phyloP scores from a whole-genome alignment of 2,888 invertebrate genomes.

The Trachelus stipa region DNA sequence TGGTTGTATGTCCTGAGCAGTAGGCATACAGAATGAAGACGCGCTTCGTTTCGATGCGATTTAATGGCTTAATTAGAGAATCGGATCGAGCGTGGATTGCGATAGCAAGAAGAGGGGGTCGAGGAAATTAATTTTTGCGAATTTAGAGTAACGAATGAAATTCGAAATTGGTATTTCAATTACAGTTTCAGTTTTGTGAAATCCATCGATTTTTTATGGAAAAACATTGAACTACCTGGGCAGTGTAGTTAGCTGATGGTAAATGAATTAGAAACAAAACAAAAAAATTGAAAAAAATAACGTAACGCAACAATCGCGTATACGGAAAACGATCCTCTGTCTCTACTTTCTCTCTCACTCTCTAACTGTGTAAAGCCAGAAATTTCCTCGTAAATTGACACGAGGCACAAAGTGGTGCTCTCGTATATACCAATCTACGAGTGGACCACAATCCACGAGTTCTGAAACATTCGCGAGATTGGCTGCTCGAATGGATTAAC shows the following conservation, averaged over 20 bases:
- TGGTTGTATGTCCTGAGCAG: neutral
- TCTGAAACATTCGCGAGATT: neutral
- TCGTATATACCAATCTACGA: constrained; percentile 2
- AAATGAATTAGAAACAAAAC: neutral
- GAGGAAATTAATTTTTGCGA: neutral
- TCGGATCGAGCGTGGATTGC: neutral
- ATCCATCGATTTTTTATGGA: neutral
- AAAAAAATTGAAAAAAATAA: neutral
- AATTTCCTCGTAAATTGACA: neutral
- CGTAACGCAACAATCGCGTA: neutral
- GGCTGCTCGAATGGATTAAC: neutral
- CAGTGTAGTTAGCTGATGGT: neutral
- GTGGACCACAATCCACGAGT: neutral
- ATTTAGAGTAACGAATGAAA: neutral
- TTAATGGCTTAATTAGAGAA: neutral
- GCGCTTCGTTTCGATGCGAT: neutral
- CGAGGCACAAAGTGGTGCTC: constrained; percentile 2
- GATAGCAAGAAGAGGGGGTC: neutral
- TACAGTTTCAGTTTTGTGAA: neutral
- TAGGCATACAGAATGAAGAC: neutral
- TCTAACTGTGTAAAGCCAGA: neutral
- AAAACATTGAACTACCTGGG: neutral
- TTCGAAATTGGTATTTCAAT: neutral
- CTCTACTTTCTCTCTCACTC: neutral
- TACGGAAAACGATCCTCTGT: neutral